phyloP scores from a whole-genome alignment of 2,888 invertebrate species.

The Luffia ferchaultella region DNA sequence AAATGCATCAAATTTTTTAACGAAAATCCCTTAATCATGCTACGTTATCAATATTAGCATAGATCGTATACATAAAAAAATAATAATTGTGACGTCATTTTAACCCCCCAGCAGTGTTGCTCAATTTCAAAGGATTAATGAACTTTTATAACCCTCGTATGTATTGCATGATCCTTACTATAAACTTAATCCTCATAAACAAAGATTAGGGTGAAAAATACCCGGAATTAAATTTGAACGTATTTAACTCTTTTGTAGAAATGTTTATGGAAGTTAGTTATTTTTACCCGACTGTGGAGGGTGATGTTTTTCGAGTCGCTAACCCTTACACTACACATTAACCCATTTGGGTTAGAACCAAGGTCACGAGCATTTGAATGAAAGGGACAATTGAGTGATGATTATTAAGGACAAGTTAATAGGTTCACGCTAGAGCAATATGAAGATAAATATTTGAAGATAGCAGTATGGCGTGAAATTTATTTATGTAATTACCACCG shows the following conservation, averaged over 20 bases:
- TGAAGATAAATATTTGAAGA: no score
- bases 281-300: background rate
- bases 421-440: no score
- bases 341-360: no score
- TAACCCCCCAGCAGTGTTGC: background rate
- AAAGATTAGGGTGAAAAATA: background rate
- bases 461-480: no score
- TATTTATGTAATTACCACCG: no score
- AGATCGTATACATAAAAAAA: background rate
- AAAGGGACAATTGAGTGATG: background rate
- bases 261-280: background rate
- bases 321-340: no score
- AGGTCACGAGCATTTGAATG: no score
- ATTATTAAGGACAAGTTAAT: background rate
- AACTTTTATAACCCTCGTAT: background rate
- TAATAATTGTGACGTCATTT: background rate
- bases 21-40: no score
- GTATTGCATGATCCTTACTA: background rate
- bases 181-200: background rate
- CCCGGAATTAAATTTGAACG: background rate
- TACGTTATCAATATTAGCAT: background rate
- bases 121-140: background rate
- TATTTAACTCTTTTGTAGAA: background rate
- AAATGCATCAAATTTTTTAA: no score
- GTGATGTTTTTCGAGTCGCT: no score